Conservation (phyloP, 2,797 vertebrate species). For the Taeniopygia guttata region DNA sequence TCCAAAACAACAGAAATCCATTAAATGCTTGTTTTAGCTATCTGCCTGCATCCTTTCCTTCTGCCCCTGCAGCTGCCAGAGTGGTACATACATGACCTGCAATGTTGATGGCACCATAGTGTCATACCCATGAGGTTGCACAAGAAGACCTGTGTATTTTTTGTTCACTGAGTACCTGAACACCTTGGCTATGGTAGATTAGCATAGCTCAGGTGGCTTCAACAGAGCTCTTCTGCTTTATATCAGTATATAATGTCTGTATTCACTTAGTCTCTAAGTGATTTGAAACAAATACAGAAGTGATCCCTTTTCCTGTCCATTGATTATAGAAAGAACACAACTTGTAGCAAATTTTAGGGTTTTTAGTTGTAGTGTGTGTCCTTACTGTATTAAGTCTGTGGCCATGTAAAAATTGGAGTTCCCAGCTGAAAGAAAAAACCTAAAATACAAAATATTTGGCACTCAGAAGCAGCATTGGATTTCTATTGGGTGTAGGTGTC, state of each 20-base stretch:
- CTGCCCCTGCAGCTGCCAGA: not conserved
- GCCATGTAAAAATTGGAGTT: not conserved
- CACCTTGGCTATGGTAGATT: not conserved
- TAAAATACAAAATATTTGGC: not conserved
- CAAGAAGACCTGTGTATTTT: accelerated
- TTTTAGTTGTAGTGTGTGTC: not conserved
- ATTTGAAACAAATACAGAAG: not conserved
- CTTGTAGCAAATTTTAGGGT: not conserved
- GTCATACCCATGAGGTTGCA: not conserved
- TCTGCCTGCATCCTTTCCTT: not conserved
- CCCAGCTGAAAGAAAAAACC: not conserved
- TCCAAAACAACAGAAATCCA: not conserved
- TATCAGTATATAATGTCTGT: not conserved
- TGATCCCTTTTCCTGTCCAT: not conserved
- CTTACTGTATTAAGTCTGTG: not conserved
- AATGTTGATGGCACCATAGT: not conserved
- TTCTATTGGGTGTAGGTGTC: not conserved
- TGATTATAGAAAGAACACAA: not conserved
- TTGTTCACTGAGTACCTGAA: not conserved
- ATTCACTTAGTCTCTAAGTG: not conserved
- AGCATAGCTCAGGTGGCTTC: not conserved
- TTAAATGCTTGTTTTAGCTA: not conserved
- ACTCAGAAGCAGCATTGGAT: not conserved
- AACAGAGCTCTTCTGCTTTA: not conserved
- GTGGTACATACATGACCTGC: accelerated